Evolutionary conservation across 2,888 invertebrate species (phyloP).

Genomic region (Apantesis nais): DNA sequence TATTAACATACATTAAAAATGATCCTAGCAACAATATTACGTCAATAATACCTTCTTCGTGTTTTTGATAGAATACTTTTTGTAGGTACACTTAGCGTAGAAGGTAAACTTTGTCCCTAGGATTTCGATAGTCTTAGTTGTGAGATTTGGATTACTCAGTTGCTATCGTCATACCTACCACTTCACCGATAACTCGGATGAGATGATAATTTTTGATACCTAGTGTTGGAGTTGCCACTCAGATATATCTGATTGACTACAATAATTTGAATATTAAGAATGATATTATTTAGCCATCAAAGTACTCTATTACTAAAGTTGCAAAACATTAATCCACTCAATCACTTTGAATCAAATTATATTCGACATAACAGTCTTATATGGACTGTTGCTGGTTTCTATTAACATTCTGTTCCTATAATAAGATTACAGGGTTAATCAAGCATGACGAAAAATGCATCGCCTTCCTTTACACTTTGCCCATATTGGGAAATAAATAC

Average conservation of each 20-base stretch:
- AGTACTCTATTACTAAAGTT: background rate
- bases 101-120: background rate
- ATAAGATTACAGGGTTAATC: slow-evolving; percentile 53
- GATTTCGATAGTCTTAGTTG: background rate
- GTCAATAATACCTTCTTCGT: background rate
- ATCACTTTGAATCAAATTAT: slow-evolving; percentile 28
- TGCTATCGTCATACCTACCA: too few species aligned
- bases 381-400: slow-evolving; percentile 13
- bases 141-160: background rate
- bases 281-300: background rate
- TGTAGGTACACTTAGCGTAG: background rate
- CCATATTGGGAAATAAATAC: slow-evolving; percentile 29
- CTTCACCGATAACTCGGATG: background rate
- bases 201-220: too few species aligned
- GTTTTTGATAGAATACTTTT: slow-evolving; percentile 1
- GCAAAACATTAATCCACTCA: background rate
- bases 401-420: slow-evolving; percentile 44
- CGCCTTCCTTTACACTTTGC: slow-evolving; percentile 34
- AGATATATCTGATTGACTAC: background rate
- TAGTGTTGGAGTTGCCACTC: background rate
- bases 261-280: background rate
- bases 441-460: slow-evolving; percentile 50
- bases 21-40: too few species aligned
- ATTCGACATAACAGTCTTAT: slow-evolving; percentile 24
- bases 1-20: too few species aligned